Evolutionary conservation across 2,888 invertebrate species (phyloP), one percentile per base, ranked within the genome.

Genomic region (Leucoma salicis): DNA sequence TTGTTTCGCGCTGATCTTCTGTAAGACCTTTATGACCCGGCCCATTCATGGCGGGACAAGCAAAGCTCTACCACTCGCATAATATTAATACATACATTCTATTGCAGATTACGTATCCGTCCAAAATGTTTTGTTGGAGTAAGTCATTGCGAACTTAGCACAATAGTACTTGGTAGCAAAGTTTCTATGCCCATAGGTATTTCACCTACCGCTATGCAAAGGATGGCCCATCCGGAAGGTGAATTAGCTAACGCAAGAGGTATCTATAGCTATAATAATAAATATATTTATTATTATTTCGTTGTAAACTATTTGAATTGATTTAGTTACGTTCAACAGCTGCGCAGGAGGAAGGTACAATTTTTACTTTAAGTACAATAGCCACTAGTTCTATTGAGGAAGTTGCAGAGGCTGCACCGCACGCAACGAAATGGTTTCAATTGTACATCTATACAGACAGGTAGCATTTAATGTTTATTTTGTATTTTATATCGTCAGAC

Each of bases 171-270:
- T 14, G 95, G 95, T 0, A 74, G 91, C 21, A 89, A 85, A 42
- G 82, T 96, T 1, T 84, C 93, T 1, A 92, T 95, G 84, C 96
- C 96, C 0, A 71, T 96, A 25, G 97, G 96, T 6, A 92, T 97
- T 46, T 93, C 97, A 0, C 97, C 98, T 0, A 94, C 96, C 1
- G 97, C 97, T 0, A 96, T 97, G 95, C 97, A 97, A 77, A 92
- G 92, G 63, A 94, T 98, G 95, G 97, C 97, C 0, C 96, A 97
- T 85, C 93, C 94, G 0, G 95, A 96, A 12, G 98, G 98, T 4
- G 98, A 98, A 87, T 82, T 93, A 48, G 97, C 95, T 35, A 96
- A 93, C 76, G 96, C 92, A 1, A 92, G 84, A 92, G 96, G 95
- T 95, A 82, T 15, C 13, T 18, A 21, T 21, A 4, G 16, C 6